A percentile compares a stretch with the other conserved stretches of the same genome.
phyloP scores from a whole-genome alignment of 2,888 invertebrate species.

The Prosapia bicincta region DNA sequence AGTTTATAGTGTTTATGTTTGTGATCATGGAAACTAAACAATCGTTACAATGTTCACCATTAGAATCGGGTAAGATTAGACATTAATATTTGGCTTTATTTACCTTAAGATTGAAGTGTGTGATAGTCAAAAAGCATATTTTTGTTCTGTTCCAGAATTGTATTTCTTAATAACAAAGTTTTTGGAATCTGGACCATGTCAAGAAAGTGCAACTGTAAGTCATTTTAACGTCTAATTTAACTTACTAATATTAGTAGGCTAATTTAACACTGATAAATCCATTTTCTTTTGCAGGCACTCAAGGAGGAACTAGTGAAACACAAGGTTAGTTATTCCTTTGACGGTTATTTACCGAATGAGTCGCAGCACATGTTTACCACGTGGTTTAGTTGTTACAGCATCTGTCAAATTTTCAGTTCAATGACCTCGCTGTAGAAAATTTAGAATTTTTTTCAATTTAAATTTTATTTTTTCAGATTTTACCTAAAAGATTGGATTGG shows the following conservation, averaged over 20 bases:
- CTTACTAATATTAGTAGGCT: background rate
- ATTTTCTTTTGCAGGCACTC: background rate
- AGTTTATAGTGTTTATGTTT: background rate
- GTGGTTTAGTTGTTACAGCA: background rate
- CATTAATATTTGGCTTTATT: background rate
- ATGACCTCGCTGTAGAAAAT: background rate
- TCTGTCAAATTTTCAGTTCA: slow-evolving; percentile 6
- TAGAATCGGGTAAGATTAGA: background rate
- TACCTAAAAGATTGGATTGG: slow-evolving; percentile 91
- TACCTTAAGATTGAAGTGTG: slow-evolving; percentile 8
- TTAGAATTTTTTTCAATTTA: slow-evolving; percentile 2
- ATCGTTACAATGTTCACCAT: background rate
- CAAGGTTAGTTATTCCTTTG: slow-evolving; percentile 61
- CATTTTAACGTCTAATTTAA: background rate
- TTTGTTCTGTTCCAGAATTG: slow-evolving; percentile 62
- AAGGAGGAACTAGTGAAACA: slow-evolving; percentile 72
- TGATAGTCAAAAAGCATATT: background rate
- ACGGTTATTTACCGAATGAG: background rate
- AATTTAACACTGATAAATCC: background rate
- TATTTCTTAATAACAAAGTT: slow-evolving; percentile 95
- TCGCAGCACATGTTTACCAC: slow-evolving; percentile 6
- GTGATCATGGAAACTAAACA: background rate
- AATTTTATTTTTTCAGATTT: slow-evolving; percentile 61
- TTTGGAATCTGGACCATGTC: slow-evolving; percentile 70
- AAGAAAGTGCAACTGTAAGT: slow-evolving; percentile 4